Base-by-base conservation (phyloP, 2,797 vertebrate species). In the Sebastes umbrosus region DNA sequence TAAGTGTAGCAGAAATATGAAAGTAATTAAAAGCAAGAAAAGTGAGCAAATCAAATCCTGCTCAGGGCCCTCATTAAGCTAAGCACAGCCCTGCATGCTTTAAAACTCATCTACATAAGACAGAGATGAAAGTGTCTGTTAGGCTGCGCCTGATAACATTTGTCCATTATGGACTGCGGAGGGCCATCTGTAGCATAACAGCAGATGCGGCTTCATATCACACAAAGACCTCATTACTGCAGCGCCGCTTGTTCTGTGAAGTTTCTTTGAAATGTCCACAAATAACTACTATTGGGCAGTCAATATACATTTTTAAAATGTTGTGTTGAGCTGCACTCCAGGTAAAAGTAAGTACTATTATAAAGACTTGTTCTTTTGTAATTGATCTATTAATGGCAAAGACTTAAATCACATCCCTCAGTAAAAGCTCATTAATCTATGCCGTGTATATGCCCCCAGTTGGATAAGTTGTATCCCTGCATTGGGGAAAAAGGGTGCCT, bases 361-460 rank as follows among this genome's bases (percentile, higher is more conserved):
- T 78, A 86, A 83, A 88, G 36, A 57, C 43, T 69, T 80, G 81
- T 82, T 92, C 80, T 78, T 86, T 80, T 91, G 79, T 82, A 84
- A 87, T 92, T 80, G 77, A 91, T 94, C 73, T 84, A 86, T 87
- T 93, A 89, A 92, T 89, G 71, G 80, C 65, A 89, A 90, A 90
- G 77, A 85, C 85, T 92, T 87, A 90, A 91, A 93, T 91, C 87
- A 87, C 87, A 89, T 79, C 83, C 80, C 76, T 79, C 67, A 80
- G 86, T 77, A 73, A 87, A 91, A 92, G 87, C 88, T 92, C 90
- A 93, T 93, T 94, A 91, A 92, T 92, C 91, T 89, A 73, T 90
- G 84, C 84, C 16, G 68, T 75, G 86, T 92, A 78, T 89, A 80
- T 92, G 90, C 90, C 92, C 80, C 72, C 89, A 65, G 83, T 82